Evolutionary conservation across 2,113 vertebrate genomes (phyloP).

Genomic region (Butorides virescens): DNA sequence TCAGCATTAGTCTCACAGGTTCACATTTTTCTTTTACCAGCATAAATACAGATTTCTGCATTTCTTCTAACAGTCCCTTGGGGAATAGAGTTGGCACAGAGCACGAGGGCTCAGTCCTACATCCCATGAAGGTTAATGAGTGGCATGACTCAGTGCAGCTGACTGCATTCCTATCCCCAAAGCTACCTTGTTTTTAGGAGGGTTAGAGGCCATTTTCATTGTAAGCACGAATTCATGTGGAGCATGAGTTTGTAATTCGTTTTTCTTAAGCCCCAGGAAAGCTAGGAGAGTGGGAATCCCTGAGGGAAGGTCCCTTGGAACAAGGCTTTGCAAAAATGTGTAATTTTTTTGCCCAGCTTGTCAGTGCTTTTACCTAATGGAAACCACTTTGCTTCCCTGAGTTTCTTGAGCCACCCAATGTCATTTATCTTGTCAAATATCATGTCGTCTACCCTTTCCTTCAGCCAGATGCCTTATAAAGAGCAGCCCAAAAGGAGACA

Average conservation of each 20-base stretch:
- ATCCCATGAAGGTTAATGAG: neutral
- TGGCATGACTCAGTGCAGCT: neutral
- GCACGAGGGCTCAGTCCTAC: neutral
- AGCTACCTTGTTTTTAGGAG: neutral
- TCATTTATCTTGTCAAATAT: neutral
- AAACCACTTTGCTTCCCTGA: neutral
- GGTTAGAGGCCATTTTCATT: neutral
- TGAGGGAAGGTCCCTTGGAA: neutral
- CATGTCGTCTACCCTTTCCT: neutral
- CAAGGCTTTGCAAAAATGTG: neutral
- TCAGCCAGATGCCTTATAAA: neutral
- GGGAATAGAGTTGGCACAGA: neutral
- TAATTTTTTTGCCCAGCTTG: neutral
- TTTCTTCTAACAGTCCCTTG: neutral
- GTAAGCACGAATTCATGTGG: neutral
- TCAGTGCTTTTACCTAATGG: neutral
- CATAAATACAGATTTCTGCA: neutral
- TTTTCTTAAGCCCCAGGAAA: neutral
- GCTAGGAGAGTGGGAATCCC: neutral
- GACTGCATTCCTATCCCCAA: neutral
- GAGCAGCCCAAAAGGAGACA: neutral
- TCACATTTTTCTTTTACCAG: neutral
- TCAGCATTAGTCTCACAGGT: neutral
- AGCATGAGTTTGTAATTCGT: neutral
- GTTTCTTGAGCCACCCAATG: neutral